Percentiles rank a stretch among this genome's conserved stretches.
phyloP scores from a whole-genome alignment of 2,888 invertebrate genomes.

The Drymonia ruficornis region DNA sequence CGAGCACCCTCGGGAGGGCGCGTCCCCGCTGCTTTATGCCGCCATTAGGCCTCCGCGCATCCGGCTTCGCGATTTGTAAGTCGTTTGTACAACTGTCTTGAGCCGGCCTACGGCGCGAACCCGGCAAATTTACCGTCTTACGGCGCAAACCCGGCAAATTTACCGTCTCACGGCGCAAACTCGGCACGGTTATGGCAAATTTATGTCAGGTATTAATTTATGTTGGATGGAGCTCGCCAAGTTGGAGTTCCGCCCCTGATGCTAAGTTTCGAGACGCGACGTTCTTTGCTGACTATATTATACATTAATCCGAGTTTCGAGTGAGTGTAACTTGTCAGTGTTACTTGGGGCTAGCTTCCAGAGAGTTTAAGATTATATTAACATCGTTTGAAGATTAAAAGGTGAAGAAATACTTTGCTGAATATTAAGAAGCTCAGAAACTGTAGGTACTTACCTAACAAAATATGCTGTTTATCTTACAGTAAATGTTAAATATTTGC shows the following conservation, averaged over 20 bases:
- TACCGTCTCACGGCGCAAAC: conserved; percentile 52
- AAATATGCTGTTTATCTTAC: too few species aligned
- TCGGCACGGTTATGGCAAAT: conserved; percentile 80
- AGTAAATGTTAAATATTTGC: too few species aligned
- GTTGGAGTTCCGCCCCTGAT: conserved; percentile 59
- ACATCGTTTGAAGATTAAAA: neutral
- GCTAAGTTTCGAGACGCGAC: conserved; percentile 56
- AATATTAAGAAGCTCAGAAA: too few species aligned
- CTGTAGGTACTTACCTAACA: too few species aligned
- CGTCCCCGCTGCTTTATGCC: conserved; percentile 70
- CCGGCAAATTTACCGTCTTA: conserved; percentile 42
- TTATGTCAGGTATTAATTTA: conserved; percentile 85
- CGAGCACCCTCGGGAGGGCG: conserved; percentile 50
- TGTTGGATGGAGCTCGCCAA: conserved; percentile 72
- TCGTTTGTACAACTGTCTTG: conserved; percentile 71
- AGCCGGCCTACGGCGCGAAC: conserved; percentile 64
- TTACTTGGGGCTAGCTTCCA: conserved; percentile 17
- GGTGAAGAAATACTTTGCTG: neutral
- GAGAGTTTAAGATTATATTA: neutral
- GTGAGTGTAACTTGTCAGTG: conserved; percentile 43
- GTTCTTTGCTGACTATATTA: conserved; percentile 52
- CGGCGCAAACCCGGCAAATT: conserved; percentile 61
- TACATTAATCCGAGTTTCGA: conserved; percentile 70
- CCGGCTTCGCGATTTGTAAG: conserved; percentile 72
- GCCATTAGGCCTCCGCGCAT: conserved; percentile 66